Conservation (phyloP, 2,113 vertebrate genomes). For the Cariama cristata region DNA sequence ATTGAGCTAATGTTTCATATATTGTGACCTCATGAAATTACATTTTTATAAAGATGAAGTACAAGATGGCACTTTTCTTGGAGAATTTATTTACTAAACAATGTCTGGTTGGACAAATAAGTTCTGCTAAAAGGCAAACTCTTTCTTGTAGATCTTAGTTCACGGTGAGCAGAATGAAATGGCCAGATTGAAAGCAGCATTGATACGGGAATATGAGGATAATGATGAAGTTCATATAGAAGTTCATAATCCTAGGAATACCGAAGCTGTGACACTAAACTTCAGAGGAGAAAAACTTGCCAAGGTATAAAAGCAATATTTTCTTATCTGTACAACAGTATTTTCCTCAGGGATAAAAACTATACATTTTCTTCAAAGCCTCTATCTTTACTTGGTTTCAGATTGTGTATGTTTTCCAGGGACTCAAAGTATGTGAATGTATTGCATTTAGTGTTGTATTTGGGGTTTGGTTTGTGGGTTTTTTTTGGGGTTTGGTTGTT, state of each 20-base stretch:
- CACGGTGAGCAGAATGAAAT: slow-evolving; percentile 99
- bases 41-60: not conserved
- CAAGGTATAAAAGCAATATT: slow-evolving; percentile 79
- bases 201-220: slow-evolving; percentile 97
- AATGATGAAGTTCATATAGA: slow-evolving; percentile 97
- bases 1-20: not conserved
- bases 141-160: slow-evolving; percentile 86
- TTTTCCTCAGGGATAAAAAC: not conserved
- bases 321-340: not conserved
- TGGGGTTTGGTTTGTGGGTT: accelerated
- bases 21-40: not conserved
- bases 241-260: slow-evolving; percentile 96
- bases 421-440: not conserved
- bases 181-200: slow-evolving; percentile 94
- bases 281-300: slow-evolving; percentile 98
- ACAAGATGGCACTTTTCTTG: not conserved
- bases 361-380: not conserved
- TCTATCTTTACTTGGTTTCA: not conserved
- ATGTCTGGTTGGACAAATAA: not conserved
- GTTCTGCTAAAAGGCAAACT: not conserved
- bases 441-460: not conserved
- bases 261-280: slow-evolving; percentile 94
- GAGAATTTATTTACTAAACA: not conserved
- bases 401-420: not conserved
- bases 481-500: not conserved